Evolutionary conservation across 2,113 vertebrate species (phyloP), one percentile per base, ranked within the genome.

Genomic region (Gadus chalcogrammus): DNA sequence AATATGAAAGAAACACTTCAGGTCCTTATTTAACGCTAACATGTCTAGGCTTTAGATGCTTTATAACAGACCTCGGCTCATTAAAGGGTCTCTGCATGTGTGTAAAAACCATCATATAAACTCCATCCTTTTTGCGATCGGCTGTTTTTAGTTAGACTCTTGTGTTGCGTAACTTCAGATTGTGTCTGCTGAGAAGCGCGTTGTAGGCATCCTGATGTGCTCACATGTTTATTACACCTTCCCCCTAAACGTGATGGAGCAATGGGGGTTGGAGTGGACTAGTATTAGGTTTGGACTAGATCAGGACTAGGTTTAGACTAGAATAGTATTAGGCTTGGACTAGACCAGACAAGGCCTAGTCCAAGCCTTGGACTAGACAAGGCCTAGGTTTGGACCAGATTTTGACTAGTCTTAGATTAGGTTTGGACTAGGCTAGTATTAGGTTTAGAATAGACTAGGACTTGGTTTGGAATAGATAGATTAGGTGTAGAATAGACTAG

Each of bases 81-180:
- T 64, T 92, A 92, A 92, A 92, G 90, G 88, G 75, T 71, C 28
- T 78, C 82, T 87, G 87, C 85, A 79, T 61, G 5, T 81, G 78
- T 86, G 82, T 85, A 81, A 90, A 86, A 84, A 71, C 74, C 52
- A 69, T 73, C 42, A 64, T 75, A 69, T 71, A 42, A 31, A 16
- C 1, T 28, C 9, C 20, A 8, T 61, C 31, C 31, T 31, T 22
- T 60, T 9, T 66, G 18, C 24, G 52, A 4, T 53, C 42, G 75
- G 27, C 61, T 71, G 59, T 20, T 16, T 61, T 31, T 71, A 16
- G 16, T 74, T 68, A 28, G 64, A 68, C 22, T 17, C 31, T 68
- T 63, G 52, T 15, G 48, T 27, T 16, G 16, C 1, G 22, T 72
- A 62, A 75, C 56, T 75, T 62, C 55, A 56, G 38, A 35, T 61